Conservation (phyloP, 2,797 vertebrate species). For the Gobionotothen gibberifrons region DNA sequence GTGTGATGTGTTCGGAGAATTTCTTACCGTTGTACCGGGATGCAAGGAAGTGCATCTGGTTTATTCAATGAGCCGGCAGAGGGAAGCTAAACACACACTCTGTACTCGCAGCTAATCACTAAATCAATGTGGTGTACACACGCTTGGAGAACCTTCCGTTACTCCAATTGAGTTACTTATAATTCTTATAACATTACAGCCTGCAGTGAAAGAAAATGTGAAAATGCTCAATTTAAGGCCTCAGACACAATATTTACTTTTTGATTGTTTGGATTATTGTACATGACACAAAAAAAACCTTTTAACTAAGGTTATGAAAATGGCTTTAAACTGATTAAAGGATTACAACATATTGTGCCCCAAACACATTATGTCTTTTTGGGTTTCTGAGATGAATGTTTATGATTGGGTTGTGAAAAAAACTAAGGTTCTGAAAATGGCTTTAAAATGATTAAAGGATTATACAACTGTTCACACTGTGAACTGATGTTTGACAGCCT, state of each 20-base stretch:
- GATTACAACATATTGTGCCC: background rate
- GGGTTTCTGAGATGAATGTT: too few species aligned
- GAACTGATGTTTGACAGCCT: background rate
- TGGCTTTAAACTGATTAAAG: background rate
- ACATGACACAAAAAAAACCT: background rate
- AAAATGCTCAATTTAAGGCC: conserved; percentile 24
- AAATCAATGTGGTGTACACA: conserved; percentile 59
- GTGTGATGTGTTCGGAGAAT: conserved; percentile 49
- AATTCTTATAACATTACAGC: conserved; percentile 47
- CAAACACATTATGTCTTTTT: too few species aligned
- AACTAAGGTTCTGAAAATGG: too few species aligned
- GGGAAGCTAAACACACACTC: conserved; percentile 29
- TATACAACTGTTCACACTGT: background rate
- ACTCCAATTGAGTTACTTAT: conserved; percentile 50
- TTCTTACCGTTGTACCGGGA: conserved; percentile 30
- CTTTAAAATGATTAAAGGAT: background rate
- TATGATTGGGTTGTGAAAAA: too few species aligned
- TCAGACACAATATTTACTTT: conserved; percentile 22
- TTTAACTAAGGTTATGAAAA: too few species aligned
- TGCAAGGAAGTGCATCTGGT: conserved; percentile 37
- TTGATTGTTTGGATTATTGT: conserved; percentile 21
- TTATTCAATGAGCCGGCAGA: conserved; percentile 45
- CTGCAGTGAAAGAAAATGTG: conserved; percentile 45
- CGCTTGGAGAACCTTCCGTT: conserved; percentile 43
- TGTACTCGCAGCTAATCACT: conserved; percentile 49